Evolutionary conservation across 2,797 vertebrate species (phyloP), one percentile per base, ranked within the genome.

Genomic region (Protosalanx chinensis): DNA sequence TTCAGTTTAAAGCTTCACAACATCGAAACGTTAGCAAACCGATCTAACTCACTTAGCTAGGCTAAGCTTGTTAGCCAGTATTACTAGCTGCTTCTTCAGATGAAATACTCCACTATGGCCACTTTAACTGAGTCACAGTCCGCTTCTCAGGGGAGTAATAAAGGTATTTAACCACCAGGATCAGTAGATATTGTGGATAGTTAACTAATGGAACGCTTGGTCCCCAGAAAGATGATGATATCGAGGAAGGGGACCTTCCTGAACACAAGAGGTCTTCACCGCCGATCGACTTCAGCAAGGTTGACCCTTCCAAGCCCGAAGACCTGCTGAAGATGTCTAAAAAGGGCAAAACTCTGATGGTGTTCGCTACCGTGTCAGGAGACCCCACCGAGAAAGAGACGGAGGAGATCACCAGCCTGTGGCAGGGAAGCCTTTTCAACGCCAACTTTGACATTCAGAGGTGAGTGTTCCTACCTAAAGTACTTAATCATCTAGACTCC

Each of bases 361-460:
- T 99, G 79, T 99, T 99, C 63, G 95, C 93, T 1, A 95, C 95
- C 0, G 95, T 99, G 75, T 95, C 96, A 0, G 97, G 95, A 70
- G 86, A 88, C 53, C 96, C 98, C n/a, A 93, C 91, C 0, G 97
- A 99, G 84, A 98, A 98, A 74, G 96, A 99, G 87, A 98, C 94
- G 0, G 97, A 99, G 76, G 94, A 98, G 81, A 89, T 99, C 76
- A 98, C 95, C 2, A 93, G 95, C 77, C 83, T 99, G 81, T 98
- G 96, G 97, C 97, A 97, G 86, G 94, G 96, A 56, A 94, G 96
- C 71, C 96, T 99, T 27, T 99, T 97, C 90, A 99, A 99, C 0
- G 97, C 95, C 69, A 98, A 99, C 90, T 99, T 88, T n/a, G 97
- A 98, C 0, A 79, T 99, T 35, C 97, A 99, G 72, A 96, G 97